These are phyloP conservation scores for Megalurothrips usitatus DNA, from an alignment of 2,888 invertebrate species.

Conservation along the genomic window DNA sequence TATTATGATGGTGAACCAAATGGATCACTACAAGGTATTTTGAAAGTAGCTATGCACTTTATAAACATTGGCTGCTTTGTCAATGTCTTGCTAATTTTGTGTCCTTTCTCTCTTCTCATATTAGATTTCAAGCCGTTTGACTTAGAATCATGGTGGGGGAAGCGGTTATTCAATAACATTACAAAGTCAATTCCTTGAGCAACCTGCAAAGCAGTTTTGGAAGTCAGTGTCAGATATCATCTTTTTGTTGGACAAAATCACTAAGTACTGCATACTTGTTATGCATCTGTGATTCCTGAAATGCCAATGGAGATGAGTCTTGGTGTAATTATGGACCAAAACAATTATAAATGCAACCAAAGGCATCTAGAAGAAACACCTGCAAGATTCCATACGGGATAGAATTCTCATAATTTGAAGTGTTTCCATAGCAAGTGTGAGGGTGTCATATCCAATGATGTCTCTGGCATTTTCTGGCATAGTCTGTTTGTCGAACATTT, in stretches of 20 bases:
- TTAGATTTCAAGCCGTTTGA: constrained; percentile 84
- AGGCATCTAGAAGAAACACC: constrained; percentile 13
- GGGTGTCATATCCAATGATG: constrained; percentile 18
- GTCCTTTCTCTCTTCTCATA: constrained; percentile 38
- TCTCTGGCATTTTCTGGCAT: constrained; percentile 16
- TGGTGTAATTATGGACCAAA: constrained; percentile 17
- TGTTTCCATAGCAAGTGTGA: not conserved
- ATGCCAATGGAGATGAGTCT: not conserved
- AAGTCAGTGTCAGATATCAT: not conserved
- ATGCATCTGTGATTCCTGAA: not conserved
- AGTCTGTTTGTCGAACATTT: not conserved
- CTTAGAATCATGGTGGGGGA: constrained; percentile 87
- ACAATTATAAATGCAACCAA: not conserved
- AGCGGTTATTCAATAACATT: constrained; percentile 76
- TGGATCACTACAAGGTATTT: constrained; percentile 55
- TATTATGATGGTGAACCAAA: constrained; percentile 72
- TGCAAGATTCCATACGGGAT: not conserved
- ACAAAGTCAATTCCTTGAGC: constrained; percentile 58
- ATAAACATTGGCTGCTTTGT: not conserved
- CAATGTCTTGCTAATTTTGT: constrained; percentile 28
- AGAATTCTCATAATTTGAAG: not conserved
- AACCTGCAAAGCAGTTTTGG: constrained; percentile 29
- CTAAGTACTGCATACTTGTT: not conserved
- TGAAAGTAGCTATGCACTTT: not conserved
- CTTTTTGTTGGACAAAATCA: not conserved